phyloP scores from a whole-genome alignment of 2,113 vertebrate species.

The Ibidorhyncha struthersii region DNA sequence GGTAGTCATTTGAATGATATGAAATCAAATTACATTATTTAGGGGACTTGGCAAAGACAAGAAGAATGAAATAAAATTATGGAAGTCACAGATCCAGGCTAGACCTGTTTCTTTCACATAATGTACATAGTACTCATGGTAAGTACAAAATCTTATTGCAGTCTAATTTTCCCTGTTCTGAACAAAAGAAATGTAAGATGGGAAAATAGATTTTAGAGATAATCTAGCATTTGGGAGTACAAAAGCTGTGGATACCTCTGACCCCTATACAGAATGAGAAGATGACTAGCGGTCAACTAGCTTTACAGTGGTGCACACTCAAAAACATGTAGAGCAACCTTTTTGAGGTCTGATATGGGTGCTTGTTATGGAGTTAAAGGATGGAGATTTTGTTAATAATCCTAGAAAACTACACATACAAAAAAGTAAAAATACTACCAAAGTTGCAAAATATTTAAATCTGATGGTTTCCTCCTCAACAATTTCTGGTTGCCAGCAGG shows the following conservation, averaged over 20 bases:
- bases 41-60: not conserved
- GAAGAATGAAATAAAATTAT: not conserved
- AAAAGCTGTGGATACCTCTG: not conserved
- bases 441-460: not conserved
- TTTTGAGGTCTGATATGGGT: not conserved
- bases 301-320: not conserved
- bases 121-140: accelerated
- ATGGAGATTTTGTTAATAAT: not conserved
- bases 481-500: not conserved
- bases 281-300: not conserved
- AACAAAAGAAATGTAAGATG: not conserved
- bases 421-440: not conserved
- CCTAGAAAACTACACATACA: not conserved
- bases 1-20: not conserved
- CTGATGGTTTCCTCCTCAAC: not conserved
- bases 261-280: not conserved
- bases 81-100: not conserved
- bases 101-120: not conserved
- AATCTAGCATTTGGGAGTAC: not conserved
- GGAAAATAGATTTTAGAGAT: not conserved
- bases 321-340: not conserved
- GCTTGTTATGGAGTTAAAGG: not conserved
- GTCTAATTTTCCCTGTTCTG: not conserved
- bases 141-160: not conserved
- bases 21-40: constrained; percentile 28